phyloP scores from a whole-genome alignment of 1,140 invertebrate species.

The Rhizoglyphus robini region DNA sequence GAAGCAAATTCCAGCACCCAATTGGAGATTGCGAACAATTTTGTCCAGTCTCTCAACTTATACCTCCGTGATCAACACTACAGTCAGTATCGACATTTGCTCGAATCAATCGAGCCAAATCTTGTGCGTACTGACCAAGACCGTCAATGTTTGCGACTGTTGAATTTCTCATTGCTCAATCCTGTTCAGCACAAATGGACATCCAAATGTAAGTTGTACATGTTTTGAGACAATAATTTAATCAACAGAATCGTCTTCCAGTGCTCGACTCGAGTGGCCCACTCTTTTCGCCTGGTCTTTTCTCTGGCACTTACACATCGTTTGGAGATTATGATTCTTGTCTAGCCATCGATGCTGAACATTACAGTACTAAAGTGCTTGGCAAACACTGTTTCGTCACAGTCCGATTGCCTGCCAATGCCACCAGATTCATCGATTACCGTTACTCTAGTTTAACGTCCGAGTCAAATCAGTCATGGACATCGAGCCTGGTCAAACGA shows the following conservation, averaged over 20 bases:
- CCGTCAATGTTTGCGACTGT: not conserved
- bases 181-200: not conserved
- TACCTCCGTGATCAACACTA: not conserved
- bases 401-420: not conserved
- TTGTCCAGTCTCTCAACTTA: no score
- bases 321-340: constrained; percentile 11
- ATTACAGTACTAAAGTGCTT: not conserved
- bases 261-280: constrained; percentile 7
- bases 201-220: constrained; percentile 8
- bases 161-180: not conserved
- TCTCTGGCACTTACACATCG: not conserved
- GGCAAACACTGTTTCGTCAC: constrained; percentile 4
- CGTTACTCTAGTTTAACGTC: not conserved
- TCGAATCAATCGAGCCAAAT: not conserved
- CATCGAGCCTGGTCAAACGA: not conserved
- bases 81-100: not conserved
- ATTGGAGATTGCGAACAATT: no score
- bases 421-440: not conserved
- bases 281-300: not conserved
- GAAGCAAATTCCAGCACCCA: no score
- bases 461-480: not conserved
- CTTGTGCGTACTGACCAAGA: not conserved
- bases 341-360: not conserved
- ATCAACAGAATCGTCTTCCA: not conserved
- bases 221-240: not conserved